Percentiles rank a stretch among this genome's conserved stretches.
These are phyloP conservation scores for Trogon surrucura DNA, from an alignment of 2,113 vertebrate species.

Conservation along the genomic window DNA sequence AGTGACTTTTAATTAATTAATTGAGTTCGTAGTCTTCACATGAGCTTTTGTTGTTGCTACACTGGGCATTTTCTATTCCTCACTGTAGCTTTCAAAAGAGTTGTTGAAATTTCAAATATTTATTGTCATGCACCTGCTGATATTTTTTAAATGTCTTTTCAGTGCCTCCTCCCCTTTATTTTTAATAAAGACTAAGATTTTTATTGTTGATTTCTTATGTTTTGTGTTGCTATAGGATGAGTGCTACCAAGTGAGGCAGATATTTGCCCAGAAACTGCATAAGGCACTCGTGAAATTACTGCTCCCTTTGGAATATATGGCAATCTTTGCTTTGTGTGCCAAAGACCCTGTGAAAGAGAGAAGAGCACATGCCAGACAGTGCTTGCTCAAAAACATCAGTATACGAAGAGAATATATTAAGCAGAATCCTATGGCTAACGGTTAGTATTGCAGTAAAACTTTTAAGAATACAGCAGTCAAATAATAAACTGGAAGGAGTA, in stretches of 20 bases:
- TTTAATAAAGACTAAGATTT: background rate
- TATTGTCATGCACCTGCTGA: background rate
- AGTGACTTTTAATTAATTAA: background rate
- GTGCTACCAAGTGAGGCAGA: constrained; percentile 98
- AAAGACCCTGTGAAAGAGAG: constrained; percentile 99
- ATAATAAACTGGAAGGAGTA: background rate
- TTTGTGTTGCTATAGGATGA: constrained; percentile 85
- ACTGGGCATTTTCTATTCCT: background rate
- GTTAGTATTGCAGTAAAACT: constrained; percentile 74
- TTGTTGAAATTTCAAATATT: background rate
- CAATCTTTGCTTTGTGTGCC: constrained; percentile 96
- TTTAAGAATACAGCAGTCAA: background rate
- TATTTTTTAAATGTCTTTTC: background rate
- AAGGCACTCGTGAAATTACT: constrained; percentile 93
- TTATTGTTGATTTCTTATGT: background rate
- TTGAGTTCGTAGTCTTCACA: background rate
- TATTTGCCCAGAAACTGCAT: constrained; percentile 98
- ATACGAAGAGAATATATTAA: constrained; percentile 98
- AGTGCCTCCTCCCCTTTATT: background rate
- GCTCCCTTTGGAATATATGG: constrained; percentile 97
- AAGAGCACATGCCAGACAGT: constrained; percentile 95
- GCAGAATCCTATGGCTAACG: constrained; percentile 92
- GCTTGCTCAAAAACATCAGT: constrained; percentile 98
- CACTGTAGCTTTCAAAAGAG: background rate
- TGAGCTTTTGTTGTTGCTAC: background rate